Base-by-base conservation (phyloP, 2,113 vertebrate species). In the Monopterus albus region DNA sequence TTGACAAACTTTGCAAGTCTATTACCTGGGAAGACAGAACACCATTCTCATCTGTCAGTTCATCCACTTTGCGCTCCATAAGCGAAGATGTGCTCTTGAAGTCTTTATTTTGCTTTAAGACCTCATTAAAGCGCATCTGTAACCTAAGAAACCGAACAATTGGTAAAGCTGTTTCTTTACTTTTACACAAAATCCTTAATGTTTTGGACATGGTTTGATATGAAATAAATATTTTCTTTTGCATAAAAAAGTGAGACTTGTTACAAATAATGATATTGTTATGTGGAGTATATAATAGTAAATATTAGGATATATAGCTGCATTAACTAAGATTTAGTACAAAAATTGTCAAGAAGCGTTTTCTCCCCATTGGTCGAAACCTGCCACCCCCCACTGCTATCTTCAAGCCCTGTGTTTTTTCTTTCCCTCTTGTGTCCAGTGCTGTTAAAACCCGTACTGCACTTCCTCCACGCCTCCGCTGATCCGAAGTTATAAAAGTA, bases 41-140 rank as follows among this genome's bases (percentile, higher is more conserved):
- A 1, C 96, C 96, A 1, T 97, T 97, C 83, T 97, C 96, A 17
- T 96, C 96, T 0, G 92, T 91, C 20, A 97, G 93, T 38, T 96
- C 89, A 68, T 79, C 94, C 55, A 96, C 92, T 67, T 95, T 96
- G n/a, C 93, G 90, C 57, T 97, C 96, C 94, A 95, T 95, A 52
- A 96, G 94, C 25, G 85, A 83, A 25, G 94, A 92, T 52, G 94
- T 93, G 0, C 88, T 93, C 80, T 92, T 96, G 42, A 96, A 78
- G 53, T 97, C 95, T 74, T 97, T 96, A 67, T 95, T 95, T 66
- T 96, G 89, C 75, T 89, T 95, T 18, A 95, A 74, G 0, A 94
- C 86, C 52, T 97, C 95, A 0, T 94, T 92, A 49, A 97, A 65
- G 15, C 95, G 93, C n/a, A 82, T 17, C 35, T 94, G 89, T 42